Percentiles rank a stretch among this genome's conserved stretches.
These are phyloP conservation scores for Enteromius argenteus DNA, from an alignment of 2,797 vertebrate genomes.

Conservation along the genomic window DNA sequence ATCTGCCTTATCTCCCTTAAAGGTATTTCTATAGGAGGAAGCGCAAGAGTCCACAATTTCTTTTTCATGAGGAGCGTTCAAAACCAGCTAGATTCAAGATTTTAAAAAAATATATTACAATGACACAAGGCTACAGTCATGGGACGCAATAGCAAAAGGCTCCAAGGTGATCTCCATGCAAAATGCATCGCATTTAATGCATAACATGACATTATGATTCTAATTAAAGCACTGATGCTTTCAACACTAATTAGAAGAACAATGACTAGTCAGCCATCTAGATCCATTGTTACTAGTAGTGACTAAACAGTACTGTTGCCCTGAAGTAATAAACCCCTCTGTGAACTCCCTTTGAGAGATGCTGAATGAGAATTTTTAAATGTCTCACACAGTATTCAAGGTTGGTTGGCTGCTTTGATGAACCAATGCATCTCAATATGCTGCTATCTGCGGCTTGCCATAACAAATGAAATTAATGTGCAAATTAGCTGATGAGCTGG, in stretches of 20 bases:
- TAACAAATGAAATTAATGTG: constrained; percentile 48
- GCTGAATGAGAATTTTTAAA: neutral
- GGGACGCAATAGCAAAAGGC: neutral
- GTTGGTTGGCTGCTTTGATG: constrained; percentile 40
- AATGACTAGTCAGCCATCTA: neutral
- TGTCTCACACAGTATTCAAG: constrained; percentile 33
- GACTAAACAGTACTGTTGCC: neutral
- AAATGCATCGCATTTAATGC: neutral
- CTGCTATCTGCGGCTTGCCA: constrained; percentile 36
- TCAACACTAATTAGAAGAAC: neutral
- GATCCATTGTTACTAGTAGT: neutral
- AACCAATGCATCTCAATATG: constrained; percentile 47
- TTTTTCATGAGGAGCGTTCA: neutral
- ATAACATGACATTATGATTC: neutral
- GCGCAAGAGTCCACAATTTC: neutral
- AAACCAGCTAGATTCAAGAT: neutral
- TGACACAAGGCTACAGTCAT: neutral
- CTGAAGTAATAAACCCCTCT: neutral
- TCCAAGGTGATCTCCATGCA: neutral
- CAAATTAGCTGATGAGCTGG: constrained; percentile 42
- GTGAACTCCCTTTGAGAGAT: constrained; percentile 1
- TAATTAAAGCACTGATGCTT: constrained; percentile 10
- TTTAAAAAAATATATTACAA: neutral
- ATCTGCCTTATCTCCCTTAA: neutral
- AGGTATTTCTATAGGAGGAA: neutral